These are phyloP conservation scores for Pangasius sanitwongsei DNA, from an alignment of 2,797 vertebrate species.

Conservation along the genomic window DNA sequence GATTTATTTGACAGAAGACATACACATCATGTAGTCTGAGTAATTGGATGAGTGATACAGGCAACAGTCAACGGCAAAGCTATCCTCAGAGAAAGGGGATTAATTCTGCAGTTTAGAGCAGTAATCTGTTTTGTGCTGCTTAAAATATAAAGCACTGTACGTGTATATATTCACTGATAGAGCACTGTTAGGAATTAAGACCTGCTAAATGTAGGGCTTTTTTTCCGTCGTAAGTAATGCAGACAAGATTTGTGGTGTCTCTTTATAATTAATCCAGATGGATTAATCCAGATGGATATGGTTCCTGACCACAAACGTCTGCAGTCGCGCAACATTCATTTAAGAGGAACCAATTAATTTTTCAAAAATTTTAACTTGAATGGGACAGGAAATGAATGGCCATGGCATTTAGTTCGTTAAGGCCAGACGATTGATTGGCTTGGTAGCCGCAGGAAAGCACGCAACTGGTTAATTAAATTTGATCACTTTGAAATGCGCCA, in stretches of 20 bases:
- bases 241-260: conserved; percentile 43
- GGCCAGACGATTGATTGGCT: conserved; percentile 68
- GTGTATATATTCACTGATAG: neutral
- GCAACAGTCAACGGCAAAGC: neutral
- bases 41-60: neutral
- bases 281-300: conserved; percentile 55
- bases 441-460: conserved; percentile 71
- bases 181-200: conserved; percentile 17
- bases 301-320: conserved; percentile 52
- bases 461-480: conserved; percentile 74
- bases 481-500: conserved; percentile 72
- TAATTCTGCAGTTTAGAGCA: conserved; percentile 13
- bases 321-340: conserved; percentile 50
- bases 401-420: conserved; percentile 72
- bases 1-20: neutral
- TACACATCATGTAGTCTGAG: neutral
- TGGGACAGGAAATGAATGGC: conserved; percentile 62
- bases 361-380: conserved; percentile 63
- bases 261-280: conserved; percentile 56
- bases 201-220: conserved; percentile 23
- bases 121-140: conserved; percentile 25
- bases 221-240: conserved; percentile 42
- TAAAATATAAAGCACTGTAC: neutral
- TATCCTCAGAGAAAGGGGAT: neutral
- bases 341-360: conserved; percentile 59